Base-by-base conservation (phyloP, 1,140 invertebrate genomes). In the Batillaria attramentaria region DNA sequence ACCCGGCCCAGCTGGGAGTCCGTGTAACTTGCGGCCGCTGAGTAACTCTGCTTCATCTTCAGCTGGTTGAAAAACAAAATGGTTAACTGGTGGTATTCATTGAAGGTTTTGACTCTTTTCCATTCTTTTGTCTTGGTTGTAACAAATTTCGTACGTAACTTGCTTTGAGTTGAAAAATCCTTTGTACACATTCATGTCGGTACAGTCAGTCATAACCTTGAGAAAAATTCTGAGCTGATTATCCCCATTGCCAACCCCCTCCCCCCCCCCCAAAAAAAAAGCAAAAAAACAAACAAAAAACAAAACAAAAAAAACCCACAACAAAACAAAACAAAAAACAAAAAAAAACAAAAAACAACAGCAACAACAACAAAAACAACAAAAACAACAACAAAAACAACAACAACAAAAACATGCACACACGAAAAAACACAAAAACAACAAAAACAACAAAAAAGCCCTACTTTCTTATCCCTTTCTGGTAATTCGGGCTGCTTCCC, bases 1-100 rank as follows among this genome's bases (percentile, higher is more conserved):
- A 86, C 79, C 41, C 72, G 66, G 6, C 84, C 84, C 54, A 86
- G 39, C 31, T 81, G 78, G 46, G 65, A 68, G 43, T 86, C 84
- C 6, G 73, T 79, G 78, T 84, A 84, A 33, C 65, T 79, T 0
- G 84, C 50, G 4, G 83, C 80, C n/a, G 79, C 77, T 37, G 84
- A 86, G 69, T 86, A 86, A 0, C 68, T 79, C 57, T 80, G 72
- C 24, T 80, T 39, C n/a, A 83, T 43, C 18, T 77, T 35, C n/a
- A 79, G 65, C 41, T 74, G 46, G 31, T 57, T 28, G 33, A 62
- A 6, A 60, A 60, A 60, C 33, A 74, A 41, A 50, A 72, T 41
- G n/a, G 60, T 33, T 41, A 3, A 50, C 46, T 13, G 10, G 24
- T 50, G 46, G 10, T 50, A 10, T 50, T 50, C 24, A 24, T 50